These are phyloP conservation scores for Rhinogobio ventralis DNA, from an alignment of 2,797 vertebrate species.

Conservation along the genomic window DNA sequence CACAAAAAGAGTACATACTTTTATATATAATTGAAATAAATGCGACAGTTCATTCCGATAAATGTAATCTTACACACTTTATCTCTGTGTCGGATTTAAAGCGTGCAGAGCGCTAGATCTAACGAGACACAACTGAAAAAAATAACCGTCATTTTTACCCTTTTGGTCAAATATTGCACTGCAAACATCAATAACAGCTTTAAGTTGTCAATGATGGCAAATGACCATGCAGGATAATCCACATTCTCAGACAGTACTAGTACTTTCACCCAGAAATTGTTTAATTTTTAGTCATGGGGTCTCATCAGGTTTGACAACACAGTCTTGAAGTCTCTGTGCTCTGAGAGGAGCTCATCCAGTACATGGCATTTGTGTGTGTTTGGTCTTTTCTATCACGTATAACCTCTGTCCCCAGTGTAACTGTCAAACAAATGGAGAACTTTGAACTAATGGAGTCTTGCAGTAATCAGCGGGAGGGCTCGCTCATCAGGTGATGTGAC, in stretches of 20 bases:
- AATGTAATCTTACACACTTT: no score
- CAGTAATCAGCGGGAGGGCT: background rate
- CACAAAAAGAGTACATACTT: no score
- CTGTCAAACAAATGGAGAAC: slow-evolving; percentile 25
- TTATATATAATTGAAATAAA: no score
- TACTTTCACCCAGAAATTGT: background rate
- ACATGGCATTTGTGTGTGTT: background rate
- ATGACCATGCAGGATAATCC: background rate
- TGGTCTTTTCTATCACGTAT: background rate
- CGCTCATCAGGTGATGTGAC: slow-evolving; percentile 51
- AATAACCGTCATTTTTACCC: no score
- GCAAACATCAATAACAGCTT: background rate
- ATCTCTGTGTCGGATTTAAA: no score
- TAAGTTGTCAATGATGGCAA: background rate
- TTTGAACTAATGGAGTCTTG: slow-evolving; percentile 8
- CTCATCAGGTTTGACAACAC: background rate
- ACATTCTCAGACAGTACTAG: background rate
- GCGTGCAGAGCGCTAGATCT: no score
- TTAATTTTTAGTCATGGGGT: background rate
- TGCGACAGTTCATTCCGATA: no score
- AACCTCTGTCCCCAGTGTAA: slow-evolving; percentile 8
- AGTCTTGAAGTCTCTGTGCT: background rate
- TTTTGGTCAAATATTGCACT: background rate
- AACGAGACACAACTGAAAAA: no score
- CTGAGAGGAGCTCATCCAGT: background rate